Conservation (phyloP, 2,113 vertebrate species). For the Blennius ocellaris region DNA sequence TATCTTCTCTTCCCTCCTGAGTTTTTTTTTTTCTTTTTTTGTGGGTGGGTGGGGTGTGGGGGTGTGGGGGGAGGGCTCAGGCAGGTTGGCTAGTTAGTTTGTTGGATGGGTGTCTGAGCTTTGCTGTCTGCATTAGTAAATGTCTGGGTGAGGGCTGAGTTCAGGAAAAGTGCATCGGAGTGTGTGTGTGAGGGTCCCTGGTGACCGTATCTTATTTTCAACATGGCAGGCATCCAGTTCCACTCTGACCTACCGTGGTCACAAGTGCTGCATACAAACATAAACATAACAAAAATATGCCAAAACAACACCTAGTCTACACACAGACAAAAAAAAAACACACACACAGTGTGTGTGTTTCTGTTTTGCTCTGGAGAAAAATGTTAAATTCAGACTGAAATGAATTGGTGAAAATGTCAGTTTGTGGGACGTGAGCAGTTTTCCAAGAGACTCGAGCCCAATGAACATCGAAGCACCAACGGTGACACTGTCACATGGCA, state of each 20-base stretch:
- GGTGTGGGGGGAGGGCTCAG: too few relatives aligned
- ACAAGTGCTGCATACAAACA: background rate
- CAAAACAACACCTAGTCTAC: background rate
- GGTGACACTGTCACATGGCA: conserved; percentile 10
- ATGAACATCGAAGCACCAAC: conserved; percentile 22
- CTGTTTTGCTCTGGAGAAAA: background rate
- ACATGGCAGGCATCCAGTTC: conserved; percentile 66
- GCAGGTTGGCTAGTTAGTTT: conserved; percentile 48
- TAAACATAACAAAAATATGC: conserved; percentile 24
- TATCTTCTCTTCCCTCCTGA: conserved; percentile 65
- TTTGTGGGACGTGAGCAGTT: background rate
- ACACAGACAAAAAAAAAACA: background rate
- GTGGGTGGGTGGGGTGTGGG: too few relatives aligned
- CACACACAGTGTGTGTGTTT: background rate
- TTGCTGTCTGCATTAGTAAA: conserved; percentile 45
- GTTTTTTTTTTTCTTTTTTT: conserved; percentile 26
- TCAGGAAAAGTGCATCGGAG: conserved; percentile 69
- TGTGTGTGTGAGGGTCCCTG: background rate
- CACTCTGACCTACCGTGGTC: conserved; percentile 2
- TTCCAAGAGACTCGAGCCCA: conserved; percentile 18
- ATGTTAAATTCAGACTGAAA: conserved; percentile 3
- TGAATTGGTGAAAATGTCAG: background rate
- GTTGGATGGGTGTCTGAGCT: conserved; percentile 58
- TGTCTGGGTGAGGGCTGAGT: conserved; percentile 66
- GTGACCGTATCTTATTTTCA: conserved; percentile 50